These are phyloP conservation scores for Macrophya annulata DNA, from an alignment of 2,888 invertebrate genomes.

Conservation along the genomic window DNA sequence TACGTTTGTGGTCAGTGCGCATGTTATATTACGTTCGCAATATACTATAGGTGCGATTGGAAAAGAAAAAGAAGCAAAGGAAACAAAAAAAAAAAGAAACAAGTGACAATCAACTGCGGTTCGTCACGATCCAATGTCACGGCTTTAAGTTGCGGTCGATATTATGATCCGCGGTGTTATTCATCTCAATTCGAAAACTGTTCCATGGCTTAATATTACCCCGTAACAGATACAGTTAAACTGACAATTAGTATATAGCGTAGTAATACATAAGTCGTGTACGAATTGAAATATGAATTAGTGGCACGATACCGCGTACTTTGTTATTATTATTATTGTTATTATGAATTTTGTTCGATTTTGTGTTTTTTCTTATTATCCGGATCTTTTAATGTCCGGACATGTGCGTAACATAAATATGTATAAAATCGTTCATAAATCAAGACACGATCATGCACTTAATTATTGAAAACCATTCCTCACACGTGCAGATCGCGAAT, in stretches of 20 bases:
- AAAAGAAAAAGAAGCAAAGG: not conserved
- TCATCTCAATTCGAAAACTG: constrained; percentile 9
- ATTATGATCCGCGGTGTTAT: not conserved
- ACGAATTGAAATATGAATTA: not conserved
- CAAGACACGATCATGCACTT: not conserved
- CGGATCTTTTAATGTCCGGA: too few relatives aligned
- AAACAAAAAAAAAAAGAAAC: not conserved
- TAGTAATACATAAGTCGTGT: not conserved
- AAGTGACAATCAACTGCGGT: constrained; percentile 36
- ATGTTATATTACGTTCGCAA: not conserved
- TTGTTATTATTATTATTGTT: not conserved
- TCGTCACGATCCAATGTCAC: constrained; percentile 43
- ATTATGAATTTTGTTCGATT: not conserved
- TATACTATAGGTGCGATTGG: not conserved
- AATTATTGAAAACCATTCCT: not conserved
- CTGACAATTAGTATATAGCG: constrained; percentile 3
- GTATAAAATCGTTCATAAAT: not conserved
- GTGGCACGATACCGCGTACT: not conserved
- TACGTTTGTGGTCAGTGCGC: constrained; percentile 33
- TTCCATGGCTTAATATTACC: not conserved
- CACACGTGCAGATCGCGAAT: not conserved
- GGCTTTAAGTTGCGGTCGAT: constrained; percentile 17
- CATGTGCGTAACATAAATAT: too few relatives aligned
- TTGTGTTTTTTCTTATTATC: too few relatives aligned
- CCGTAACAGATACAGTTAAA: not conserved